Conservation (phyloP, 2,888 invertebrate species). For the Palloptera scutellata region DNA sequence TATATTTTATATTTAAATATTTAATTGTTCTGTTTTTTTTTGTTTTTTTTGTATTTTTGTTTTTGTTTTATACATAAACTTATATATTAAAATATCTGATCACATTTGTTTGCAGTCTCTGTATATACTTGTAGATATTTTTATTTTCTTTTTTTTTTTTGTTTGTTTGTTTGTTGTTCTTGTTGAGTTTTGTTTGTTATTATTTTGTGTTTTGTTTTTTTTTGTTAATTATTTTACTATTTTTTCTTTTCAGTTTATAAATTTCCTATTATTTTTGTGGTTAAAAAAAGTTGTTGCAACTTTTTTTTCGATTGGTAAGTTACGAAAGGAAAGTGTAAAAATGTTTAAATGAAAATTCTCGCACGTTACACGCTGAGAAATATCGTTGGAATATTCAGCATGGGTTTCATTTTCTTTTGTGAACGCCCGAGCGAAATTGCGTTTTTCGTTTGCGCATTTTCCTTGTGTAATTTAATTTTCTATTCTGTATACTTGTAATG, state of each 20-base stretch:
- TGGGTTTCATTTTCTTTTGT: not conserved
- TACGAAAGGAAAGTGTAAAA: constrained; percentile 29
- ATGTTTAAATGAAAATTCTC: constrained; percentile 30
- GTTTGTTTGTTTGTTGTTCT: constrained; percentile 31
- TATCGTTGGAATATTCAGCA: too few relatives aligned
- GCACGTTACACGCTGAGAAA: constrained; percentile 31
- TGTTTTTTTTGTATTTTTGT: constrained; percentile 36
- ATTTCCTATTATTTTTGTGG: not conserved
- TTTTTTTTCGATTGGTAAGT: not conserved
- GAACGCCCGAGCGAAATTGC: constrained; percentile 50
- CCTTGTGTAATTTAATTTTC: constrained; percentile 24
- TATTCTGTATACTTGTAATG: constrained; percentile 28
- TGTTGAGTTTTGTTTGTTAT: too few relatives aligned
- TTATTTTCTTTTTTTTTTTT: constrained; percentile 34
- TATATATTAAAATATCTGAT: constrained; percentile 64
- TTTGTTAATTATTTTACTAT: constrained; percentile 32
- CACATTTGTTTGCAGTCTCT: constrained; percentile 66
- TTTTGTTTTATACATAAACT: constrained; percentile 51
- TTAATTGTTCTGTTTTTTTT: constrained; percentile 36
- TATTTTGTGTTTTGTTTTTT: constrained; percentile 30
- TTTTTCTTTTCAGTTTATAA: constrained; percentile 26
- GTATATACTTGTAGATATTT: constrained; percentile 54
- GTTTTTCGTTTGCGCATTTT: constrained; percentile 61
- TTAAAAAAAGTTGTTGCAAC: too few relatives aligned
- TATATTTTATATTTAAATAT: constrained; percentile 29